Evolutionary conservation across 2,888 invertebrate genomes (phyloP).

Genomic region (Drosophila atripex): DNA sequence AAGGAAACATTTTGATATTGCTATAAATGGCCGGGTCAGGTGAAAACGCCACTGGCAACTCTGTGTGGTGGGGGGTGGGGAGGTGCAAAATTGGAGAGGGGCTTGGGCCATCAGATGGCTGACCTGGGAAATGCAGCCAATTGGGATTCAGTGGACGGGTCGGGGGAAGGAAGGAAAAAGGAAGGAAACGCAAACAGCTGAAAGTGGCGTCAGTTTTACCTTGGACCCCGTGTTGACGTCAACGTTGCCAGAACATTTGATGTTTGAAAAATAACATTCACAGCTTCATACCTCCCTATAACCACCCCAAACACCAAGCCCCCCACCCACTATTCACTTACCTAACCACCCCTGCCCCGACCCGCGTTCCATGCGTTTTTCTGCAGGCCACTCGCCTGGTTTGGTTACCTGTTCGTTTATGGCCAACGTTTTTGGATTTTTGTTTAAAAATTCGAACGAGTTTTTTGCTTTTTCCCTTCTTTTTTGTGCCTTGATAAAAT

Average conservation of each 20-base stretch:
- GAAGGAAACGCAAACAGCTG: slow-evolving; percentile 48
- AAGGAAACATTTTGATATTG: slow-evolving; percentile 56
- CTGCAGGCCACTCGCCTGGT: slow-evolving; percentile 29
- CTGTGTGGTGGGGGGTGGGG: not conserved
- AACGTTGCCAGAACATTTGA: slow-evolving; percentile 47
- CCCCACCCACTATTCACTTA: slow-evolving; percentile 7
- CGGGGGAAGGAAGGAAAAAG: slow-evolving; percentile 29
- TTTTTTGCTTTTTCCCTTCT: slow-evolving; percentile 20
- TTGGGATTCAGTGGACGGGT: slow-evolving; percentile 42
- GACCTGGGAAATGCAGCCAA: slow-evolving; percentile 53
- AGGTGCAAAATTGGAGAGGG: not conserved
- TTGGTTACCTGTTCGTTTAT: slow-evolving; percentile 53
- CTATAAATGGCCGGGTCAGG: slow-evolving; percentile 33
- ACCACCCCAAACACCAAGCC: not conserved
- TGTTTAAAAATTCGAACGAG: slow-evolving; percentile 51
- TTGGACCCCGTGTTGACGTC: slow-evolving; percentile 54
- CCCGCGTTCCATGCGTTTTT: slow-evolving; percentile 16
- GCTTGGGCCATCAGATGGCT: slow-evolving; percentile 16
- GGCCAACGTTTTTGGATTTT: slow-evolving; percentile 38
- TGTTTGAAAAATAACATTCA: slow-evolving; percentile 50
- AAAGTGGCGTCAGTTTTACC: slow-evolving; percentile 44
- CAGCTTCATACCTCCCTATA: not conserved
- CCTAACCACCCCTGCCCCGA: slow-evolving; percentile 5
- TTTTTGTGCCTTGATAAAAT: slow-evolving; percentile 55
- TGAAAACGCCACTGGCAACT: slow-evolving; percentile 29